Evolutionary conservation across 1,140 invertebrate genomes (phyloP).

Genomic region (Ips nitidus): DNA sequence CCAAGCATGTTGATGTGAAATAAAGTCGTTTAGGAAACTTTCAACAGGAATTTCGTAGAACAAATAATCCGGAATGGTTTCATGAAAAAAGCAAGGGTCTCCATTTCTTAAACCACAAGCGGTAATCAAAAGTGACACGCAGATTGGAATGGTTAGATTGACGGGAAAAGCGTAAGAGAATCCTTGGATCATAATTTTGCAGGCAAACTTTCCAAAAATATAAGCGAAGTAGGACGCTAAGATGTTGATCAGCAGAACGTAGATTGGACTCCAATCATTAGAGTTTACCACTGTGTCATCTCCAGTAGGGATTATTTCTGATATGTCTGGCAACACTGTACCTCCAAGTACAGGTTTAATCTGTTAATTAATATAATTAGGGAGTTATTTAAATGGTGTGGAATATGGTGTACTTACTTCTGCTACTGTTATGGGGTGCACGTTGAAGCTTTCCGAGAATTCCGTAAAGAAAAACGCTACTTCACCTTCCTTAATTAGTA

Average conservation of each 20-base stretch:
- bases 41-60: constrained; percentile 86
- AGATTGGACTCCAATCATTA: constrained; percentile 70
- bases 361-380: constrained; percentile 43
- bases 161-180: constrained; percentile 96
- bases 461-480: constrained; percentile 76
- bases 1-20: constrained; percentile 87
- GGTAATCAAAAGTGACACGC: constrained; percentile 84
- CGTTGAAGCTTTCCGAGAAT: constrained; percentile 72
- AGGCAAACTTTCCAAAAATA: constrained; percentile 92
- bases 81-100: constrained; percentile 86
- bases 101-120: constrained; percentile 83
- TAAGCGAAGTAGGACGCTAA: constrained; percentile 84
- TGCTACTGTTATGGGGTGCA: constrained; percentile 76
- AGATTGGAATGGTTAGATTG: constrained; percentile 78
- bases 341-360: constrained; percentile 58
- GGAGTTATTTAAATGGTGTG: background rate
- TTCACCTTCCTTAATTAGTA: constrained; percentile 74
- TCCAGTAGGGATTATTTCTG: constrained; percentile 69
- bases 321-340: constrained; percentile 68
- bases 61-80: constrained; percentile 81
- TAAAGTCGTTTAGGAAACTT: constrained; percentile 81
- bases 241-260: constrained; percentile 81
- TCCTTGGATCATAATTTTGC: constrained; percentile 94
- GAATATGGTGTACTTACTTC: constrained; percentile 57
- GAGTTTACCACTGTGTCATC: constrained; percentile 71